Conservation (phyloP, 2,888 invertebrate species). For the Pseudococcus viburni region DNA sequence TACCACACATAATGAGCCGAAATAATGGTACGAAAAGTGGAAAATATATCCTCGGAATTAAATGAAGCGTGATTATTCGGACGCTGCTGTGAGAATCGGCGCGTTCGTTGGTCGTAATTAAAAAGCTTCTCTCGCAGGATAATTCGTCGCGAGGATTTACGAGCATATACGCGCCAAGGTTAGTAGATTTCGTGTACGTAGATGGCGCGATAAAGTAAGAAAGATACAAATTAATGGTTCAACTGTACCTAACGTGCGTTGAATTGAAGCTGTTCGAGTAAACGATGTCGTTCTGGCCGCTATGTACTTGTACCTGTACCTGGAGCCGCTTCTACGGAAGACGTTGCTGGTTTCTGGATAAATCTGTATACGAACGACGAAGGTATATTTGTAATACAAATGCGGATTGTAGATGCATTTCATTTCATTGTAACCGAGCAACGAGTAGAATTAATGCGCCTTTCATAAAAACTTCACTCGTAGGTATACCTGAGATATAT, state of each 20-base stretch:
- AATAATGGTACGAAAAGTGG: conserved; percentile 38
- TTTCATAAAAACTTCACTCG: conserved; percentile 9
- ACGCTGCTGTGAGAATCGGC: conserved; percentile 19
- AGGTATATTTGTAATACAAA: neutral
- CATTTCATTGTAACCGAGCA: conserved; percentile 25
- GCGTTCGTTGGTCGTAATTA: neutral
- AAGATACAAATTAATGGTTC: conserved; percentile 54
- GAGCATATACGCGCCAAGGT: conserved; percentile 36
- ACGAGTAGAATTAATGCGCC: conserved; percentile 30
- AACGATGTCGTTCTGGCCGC: conserved; percentile 53
- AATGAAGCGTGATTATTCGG: conserved; percentile 46
- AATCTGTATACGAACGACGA: no score
- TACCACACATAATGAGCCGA: conserved; percentile 19
- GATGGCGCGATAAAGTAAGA: conserved; percentile 44
- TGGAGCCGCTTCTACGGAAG: neutral
- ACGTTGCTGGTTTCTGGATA: conserved; percentile 1
- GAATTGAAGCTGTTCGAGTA: conserved; percentile 32
- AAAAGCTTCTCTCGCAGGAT: conserved; percentile 34
- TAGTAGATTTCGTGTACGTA: conserved; percentile 8
- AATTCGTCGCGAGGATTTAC: conserved; percentile 49
- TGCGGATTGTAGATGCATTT: conserved; percentile 6
- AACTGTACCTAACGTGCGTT: conserved; percentile 43
- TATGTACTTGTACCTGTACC: neutral
- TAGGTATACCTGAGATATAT: neutral
- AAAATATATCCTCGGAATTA: neutral